Conservation (phyloP, 2,888 invertebrate genomes). For the Trichacis sp. region DNA sequence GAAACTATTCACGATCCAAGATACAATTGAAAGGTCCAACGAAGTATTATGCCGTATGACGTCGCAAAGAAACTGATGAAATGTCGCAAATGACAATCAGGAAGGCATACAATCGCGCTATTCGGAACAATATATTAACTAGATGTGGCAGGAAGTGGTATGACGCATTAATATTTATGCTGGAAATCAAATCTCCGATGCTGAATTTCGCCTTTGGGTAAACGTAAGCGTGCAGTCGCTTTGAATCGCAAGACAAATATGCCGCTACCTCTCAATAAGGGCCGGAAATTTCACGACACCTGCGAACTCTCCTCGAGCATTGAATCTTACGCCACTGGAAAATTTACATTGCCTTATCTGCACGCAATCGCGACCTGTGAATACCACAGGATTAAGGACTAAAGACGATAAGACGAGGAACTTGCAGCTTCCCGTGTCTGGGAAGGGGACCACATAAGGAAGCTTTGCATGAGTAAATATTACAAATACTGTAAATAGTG, state of each 20-base stretch:
- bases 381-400: slow-evolving; percentile 41
- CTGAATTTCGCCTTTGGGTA: slow-evolving; percentile 42
- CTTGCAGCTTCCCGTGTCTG: not conserved
- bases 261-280: slow-evolving; percentile 44
- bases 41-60: slow-evolving; percentile 11
- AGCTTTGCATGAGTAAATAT: slow-evolving; percentile 38
- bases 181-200: slow-evolving; percentile 43
- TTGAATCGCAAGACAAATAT: slow-evolving; percentile 45
- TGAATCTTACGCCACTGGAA: slow-evolving; percentile 39
- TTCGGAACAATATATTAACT: slow-evolving; percentile 30
- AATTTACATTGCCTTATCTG: slow-evolving; percentile 46
- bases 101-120: slow-evolving; percentile 32
- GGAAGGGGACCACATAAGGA: slow-evolving; percentile 35
- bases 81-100: slow-evolving; percentile 35
- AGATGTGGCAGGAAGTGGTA: slow-evolving; percentile 3
- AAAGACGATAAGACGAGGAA: slow-evolving; percentile 40
- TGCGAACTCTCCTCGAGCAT: slow-evolving; percentile 39
- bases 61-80: slow-evolving; percentile 17
- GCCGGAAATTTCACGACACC: slow-evolving; percentile 46
- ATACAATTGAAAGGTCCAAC: not conserved
- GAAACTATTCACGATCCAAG: not conserved
- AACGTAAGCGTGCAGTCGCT: slow-evolving; percentile 42
- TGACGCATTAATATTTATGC: slow-evolving; percentile 44
- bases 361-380: slow-evolving; percentile 43
- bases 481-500: slow-evolving; percentile 31